phyloP scores from a whole-genome alignment of 1,140 invertebrate species.

The Drosophila parvula region DNA sequence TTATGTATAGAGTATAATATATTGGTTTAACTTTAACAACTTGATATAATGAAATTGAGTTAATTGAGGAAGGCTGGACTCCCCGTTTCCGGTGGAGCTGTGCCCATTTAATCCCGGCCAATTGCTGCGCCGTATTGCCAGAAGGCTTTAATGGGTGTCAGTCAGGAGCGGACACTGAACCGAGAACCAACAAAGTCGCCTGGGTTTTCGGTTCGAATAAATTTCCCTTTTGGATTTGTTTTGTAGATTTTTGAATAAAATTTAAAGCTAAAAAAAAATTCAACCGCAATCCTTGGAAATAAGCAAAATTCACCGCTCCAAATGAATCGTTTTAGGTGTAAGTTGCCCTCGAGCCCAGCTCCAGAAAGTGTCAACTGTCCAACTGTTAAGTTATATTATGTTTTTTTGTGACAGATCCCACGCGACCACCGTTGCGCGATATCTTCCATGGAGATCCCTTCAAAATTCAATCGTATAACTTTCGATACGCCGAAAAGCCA shows the following conservation, averaged over 20 bases:
- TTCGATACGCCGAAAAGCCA: slow-evolving; percentile 75
- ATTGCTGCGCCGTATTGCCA: slow-evolving; percentile 49
- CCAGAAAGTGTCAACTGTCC: slow-evolving; percentile 9
- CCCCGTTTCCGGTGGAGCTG: neutral
- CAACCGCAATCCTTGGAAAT: slow-evolving; percentile 17
- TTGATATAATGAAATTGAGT: slow-evolving; percentile 77
- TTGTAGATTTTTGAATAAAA: slow-evolving; percentile 11
- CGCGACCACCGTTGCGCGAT: slow-evolving; percentile 48
- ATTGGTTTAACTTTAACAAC: slow-evolving; percentile 49
- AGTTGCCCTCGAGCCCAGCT: slow-evolving; percentile 10
- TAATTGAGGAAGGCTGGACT: slow-evolving; percentile 68
- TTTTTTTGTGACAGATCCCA: slow-evolving; percentile 20
- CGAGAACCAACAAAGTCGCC: slow-evolving; percentile 35
- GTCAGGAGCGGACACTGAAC: slow-evolving; percentile 16
- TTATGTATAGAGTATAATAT: slow-evolving; percentile 11
- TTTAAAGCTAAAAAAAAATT: slow-evolving; percentile 18
- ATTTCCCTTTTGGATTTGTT: too few relatives aligned
- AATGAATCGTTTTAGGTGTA: slow-evolving; percentile 56
- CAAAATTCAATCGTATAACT: slow-evolving; percentile 79
- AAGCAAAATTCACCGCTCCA: slow-evolving; percentile 55
- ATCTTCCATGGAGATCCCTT: slow-evolving; percentile 74
- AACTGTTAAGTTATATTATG: slow-evolving; percentile 10
- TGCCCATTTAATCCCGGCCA: slow-evolving; percentile 21
- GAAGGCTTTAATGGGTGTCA: slow-evolving; percentile 52
- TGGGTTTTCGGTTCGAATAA: slow-evolving; percentile 35